These are phyloP conservation scores for Spilosoma lubricipeda DNA, from an alignment of 2,888 invertebrate species.

Conservation along the genomic window DNA sequence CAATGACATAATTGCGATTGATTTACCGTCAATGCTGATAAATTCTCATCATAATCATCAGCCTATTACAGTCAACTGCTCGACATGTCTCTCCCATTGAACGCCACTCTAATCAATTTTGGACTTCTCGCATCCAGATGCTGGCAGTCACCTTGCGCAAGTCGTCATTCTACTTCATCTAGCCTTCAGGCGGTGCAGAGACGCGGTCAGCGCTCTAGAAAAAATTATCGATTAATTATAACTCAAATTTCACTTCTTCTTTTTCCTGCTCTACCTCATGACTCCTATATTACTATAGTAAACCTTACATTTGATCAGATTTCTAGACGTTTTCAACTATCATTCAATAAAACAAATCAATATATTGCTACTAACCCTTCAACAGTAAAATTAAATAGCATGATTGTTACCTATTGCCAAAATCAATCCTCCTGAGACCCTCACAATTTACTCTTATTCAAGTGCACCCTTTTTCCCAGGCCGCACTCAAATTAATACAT, in stretches of 20 bases:
- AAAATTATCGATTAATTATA: background rate
- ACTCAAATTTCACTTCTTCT: background rate
- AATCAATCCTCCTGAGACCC: conserved; percentile 27
- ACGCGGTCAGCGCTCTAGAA: too few relatives aligned
- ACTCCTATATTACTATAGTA: background rate
- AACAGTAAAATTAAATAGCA: background rate
- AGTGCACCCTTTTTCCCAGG: conserved; percentile 20
- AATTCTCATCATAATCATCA: too few relatives aligned
- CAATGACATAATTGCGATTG: too few relatives aligned
- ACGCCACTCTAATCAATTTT: too few relatives aligned
- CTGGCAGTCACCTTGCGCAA: too few relatives aligned
- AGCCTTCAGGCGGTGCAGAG: too few relatives aligned
- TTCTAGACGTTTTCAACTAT: background rate
- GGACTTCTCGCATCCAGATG: too few relatives aligned
- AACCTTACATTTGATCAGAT: background rate
- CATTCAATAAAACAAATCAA: background rate
- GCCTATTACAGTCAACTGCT: too few relatives aligned
- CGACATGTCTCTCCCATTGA: too few relatives aligned
- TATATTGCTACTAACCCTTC: background rate
- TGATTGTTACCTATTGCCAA: background rate
- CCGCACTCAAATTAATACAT: conserved; percentile 44
- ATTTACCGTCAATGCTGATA: too few relatives aligned
- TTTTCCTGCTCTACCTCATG: background rate
- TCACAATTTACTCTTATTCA: conserved; percentile 13
- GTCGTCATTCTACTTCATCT: too few relatives aligned